Conservation (phyloP, 2,113 vertebrate species). For the Nothoprocta pentlandii region DNA sequence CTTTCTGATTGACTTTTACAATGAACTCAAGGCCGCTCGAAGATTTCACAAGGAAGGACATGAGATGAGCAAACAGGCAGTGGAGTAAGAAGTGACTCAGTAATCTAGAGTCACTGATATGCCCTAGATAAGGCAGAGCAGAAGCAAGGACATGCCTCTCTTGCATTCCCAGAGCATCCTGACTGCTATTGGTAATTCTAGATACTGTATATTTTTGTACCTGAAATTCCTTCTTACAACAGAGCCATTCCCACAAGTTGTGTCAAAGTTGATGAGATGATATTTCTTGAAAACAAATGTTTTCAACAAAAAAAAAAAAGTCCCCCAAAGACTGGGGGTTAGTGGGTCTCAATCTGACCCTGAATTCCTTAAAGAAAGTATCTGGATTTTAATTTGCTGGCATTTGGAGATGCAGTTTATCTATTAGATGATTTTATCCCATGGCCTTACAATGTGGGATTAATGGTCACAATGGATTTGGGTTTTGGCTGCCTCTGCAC, state of each 20-base stretch:
- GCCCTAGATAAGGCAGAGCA: not conserved
- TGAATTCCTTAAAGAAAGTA: not conserved
- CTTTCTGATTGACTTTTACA: not conserved
- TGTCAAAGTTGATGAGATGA: not conserved
- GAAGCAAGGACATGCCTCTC: not conserved
- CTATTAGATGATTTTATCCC: constrained; percentile 7
- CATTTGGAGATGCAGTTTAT: not conserved
- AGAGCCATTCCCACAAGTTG: not conserved
- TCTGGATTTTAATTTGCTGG: constrained; percentile 8
- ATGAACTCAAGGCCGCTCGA: not conserved
- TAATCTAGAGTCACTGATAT: not conserved
- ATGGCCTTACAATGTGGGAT: constrained; percentile 2
- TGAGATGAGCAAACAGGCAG: not conserved
- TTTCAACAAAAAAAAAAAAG: not conserved
- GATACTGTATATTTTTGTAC: not conserved
- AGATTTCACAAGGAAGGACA: not conserved
- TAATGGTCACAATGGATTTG: constrained; percentile 24
- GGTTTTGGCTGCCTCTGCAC: constrained; percentile 2
- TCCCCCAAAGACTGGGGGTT: not conserved
- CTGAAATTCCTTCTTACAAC: not conserved
- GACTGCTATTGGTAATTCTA: not conserved
- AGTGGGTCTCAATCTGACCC: not conserved
- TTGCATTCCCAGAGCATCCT: not conserved
- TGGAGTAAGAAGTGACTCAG: not conserved
- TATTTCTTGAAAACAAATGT: not conserved